Conservation (phyloP, 2,797 vertebrate genomes). For the Gouania willdenowi region DNA sequence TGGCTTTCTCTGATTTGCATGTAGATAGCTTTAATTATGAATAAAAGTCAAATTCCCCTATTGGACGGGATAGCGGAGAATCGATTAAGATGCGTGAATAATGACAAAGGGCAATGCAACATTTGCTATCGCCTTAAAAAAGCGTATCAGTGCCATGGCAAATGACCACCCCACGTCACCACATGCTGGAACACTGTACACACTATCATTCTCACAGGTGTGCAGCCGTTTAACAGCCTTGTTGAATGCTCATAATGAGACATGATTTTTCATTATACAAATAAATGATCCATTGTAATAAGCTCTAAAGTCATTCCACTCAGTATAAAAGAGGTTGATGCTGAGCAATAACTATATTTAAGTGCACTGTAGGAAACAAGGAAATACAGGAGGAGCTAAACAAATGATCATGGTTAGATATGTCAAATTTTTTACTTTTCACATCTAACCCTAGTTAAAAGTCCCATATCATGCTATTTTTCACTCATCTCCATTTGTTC, state of each 20-base stretch:
- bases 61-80: conserved; percentile 73
- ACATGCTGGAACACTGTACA: conserved; percentile 6
- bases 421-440: too few species aligned
- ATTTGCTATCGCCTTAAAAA: conserved; percentile 59
- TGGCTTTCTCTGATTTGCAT: conserved; percentile 78
- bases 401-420: too few species aligned
- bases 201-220: conserved; percentile 6
- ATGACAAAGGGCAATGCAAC: conserved; percentile 71
- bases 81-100: conserved; percentile 78
- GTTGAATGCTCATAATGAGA: conserved; percentile 14
- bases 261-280: conserved; percentile 11
- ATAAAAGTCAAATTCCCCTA: conserved; percentile 75
- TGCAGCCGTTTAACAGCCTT: conserved; percentile 16
- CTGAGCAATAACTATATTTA: background rate
- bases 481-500: too few species aligned
- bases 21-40: conserved; percentile 83
- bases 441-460: too few species aligned
- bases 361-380: too few species aligned
- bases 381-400: too few species aligned
- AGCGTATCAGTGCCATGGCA: conserved; percentile 43
- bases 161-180: conserved; percentile 20
- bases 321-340: background rate
- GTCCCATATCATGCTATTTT: too few species aligned
- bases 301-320: conserved; percentile 4
- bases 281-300: background rate